Conservation (phyloP, 2,113 vertebrate genomes). For the Labrus mixtus region DNA sequence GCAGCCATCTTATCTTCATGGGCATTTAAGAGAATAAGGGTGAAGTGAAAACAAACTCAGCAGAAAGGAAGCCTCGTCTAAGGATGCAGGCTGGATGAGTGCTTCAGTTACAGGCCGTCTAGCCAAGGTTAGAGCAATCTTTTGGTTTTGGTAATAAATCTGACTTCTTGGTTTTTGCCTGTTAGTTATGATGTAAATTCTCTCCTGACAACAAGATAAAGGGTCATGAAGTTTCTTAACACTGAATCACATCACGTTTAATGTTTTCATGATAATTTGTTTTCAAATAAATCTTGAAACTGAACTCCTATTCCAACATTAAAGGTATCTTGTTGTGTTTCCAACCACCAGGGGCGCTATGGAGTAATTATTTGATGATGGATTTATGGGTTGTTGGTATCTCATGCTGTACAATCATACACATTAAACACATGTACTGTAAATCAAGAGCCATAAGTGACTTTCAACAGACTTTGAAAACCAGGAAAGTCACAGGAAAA, state of each 20-base stretch:
- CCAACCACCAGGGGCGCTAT: neutral
- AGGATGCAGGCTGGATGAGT: constrained; percentile 63
- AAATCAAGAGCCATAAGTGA: too few relatives aligned
- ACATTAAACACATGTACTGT: too few relatives aligned
- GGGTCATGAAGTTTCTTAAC: neutral
- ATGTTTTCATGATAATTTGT: too few relatives aligned
- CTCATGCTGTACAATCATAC: too few relatives aligned
- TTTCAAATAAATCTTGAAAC: neutral
- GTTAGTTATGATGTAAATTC: neutral
- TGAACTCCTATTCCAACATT: neutral
- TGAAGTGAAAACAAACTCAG: constrained; percentile 65
- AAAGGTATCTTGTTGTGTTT: neutral
- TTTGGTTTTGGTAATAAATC: neutral
- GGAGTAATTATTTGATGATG: neutral
- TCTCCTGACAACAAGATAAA: neutral
- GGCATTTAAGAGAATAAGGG: constrained; percentile 80
- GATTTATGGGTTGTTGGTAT: too few relatives aligned
- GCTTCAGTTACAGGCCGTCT: constrained; percentile 12
- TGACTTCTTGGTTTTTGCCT: neutral
- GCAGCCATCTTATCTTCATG: constrained; percentile 81
- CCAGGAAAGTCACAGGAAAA: too few relatives aligned
- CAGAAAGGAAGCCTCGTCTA: constrained; percentile 62
- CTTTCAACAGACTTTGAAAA: too few relatives aligned
- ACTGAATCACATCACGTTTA: neutral
- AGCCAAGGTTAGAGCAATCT: neutral